A percentile compares a stretch with the other conserved stretches of the same genome.
Evolutionary conservation across 2,888 invertebrate species (phyloP).

Genomic region (Adelognathus sp.): DNA sequence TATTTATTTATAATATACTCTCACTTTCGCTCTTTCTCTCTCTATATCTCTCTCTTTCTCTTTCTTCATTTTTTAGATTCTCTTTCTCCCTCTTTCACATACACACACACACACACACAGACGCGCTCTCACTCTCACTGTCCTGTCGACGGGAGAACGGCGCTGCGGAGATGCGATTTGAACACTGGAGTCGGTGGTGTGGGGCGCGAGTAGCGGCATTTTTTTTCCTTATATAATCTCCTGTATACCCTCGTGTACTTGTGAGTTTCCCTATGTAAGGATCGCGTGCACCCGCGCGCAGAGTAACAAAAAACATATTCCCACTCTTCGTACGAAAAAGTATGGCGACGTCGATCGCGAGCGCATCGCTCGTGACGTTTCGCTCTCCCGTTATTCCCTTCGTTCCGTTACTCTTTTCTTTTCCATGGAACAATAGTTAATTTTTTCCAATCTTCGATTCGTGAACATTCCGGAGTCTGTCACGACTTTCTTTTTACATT

Average conservation of each 20-base stretch:
- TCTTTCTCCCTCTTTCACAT: neutral
- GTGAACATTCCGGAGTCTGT: slow-evolving; percentile 31
- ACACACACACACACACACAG: slow-evolving; percentile 32
- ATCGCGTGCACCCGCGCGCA: slow-evolving; percentile 70
- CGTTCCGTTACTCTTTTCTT: slow-evolving; percentile 18
- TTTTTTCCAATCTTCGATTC: slow-evolving; percentile 4
- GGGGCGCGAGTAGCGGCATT: slow-evolving; percentile 71
- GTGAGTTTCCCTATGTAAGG: slow-evolving; percentile 72
- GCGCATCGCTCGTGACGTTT: neutral
- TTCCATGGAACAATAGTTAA: slow-evolving; percentile 1
- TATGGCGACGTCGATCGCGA: slow-evolving; percentile 1
- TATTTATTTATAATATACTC: slow-evolving; percentile 12
- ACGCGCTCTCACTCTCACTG: slow-evolving; percentile 46
- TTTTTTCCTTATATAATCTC: slow-evolving; percentile 44
- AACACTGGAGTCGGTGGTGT: slow-evolving; percentile 81
- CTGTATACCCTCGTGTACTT: slow-evolving; percentile 60
- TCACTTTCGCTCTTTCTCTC: slow-evolving; percentile 1
- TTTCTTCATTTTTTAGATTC: slow-evolving; percentile 22
- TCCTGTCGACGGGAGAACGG: slow-evolving; percentile 63
- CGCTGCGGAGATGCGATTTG: slow-evolving; percentile 74
- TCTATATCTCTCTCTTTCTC: slow-evolving; percentile 19
- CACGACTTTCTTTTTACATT: neutral
- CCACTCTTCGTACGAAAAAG: slow-evolving; percentile 31
- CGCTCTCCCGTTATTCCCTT: slow-evolving; percentile 27
- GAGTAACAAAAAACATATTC: slow-evolving; percentile 58